Evolutionary conservation across 2,888 invertebrate species (phyloP).

Genomic region (Monoplex corrugatus): DNA sequence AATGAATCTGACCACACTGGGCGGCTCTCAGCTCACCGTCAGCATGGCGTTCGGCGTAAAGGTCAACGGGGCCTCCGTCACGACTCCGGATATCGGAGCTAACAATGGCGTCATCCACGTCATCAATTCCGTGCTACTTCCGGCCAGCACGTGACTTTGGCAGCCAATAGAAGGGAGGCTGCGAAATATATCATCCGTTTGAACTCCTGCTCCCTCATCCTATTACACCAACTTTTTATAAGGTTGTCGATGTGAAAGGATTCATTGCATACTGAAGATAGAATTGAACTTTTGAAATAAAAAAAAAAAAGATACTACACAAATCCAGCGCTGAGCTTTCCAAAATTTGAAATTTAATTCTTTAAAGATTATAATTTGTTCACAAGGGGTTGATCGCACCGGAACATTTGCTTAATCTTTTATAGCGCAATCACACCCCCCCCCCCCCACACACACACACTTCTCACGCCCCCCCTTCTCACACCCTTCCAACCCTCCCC

Average conservation of each 20-base stretch:
- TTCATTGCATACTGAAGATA: background rate
- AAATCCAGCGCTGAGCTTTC: too few species aligned
- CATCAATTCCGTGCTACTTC: conserved; percentile 45
- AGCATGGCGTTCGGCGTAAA: conserved; percentile 34
- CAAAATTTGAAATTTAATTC: too few species aligned
- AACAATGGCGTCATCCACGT: conserved; percentile 58
- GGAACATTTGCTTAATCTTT: too few species aligned
- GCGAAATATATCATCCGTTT: background rate
- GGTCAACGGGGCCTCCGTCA: conserved; percentile 48
- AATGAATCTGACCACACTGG: conserved; percentile 57
- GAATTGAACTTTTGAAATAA: background rate
- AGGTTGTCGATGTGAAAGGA: background rate
- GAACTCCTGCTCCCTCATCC: background rate
- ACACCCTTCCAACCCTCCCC: too few species aligned
- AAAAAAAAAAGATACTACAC: background rate
- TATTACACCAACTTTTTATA: too few species aligned
- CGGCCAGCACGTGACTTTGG: background rate
- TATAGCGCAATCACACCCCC: too few species aligned
- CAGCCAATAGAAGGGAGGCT: background rate
- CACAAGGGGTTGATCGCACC: too few species aligned
- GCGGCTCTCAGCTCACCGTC: conserved; percentile 57
- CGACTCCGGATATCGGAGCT: conserved; percentile 42
- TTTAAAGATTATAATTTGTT: too few species aligned
- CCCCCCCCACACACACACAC: too few species aligned
- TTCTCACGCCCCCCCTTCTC: too few species aligned